Conservation (phyloP, 92 coral and sea anemone genomes). For the Galaxea fascicularis region DNA sequence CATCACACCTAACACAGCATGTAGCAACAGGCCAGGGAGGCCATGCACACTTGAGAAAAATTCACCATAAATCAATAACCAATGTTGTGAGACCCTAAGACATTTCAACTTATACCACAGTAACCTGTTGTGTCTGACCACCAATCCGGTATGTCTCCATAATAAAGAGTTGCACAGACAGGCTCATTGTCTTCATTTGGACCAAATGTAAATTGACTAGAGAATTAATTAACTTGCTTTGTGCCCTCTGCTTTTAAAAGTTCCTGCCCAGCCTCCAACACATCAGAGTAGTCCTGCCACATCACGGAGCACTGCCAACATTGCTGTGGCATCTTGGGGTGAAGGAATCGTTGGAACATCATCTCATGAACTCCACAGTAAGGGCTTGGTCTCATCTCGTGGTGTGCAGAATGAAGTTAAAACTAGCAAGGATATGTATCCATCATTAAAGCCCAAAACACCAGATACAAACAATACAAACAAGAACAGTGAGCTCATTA, state of each 20-base stretch:
- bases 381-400: constrained; percentile 76
- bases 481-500: constrained; percentile 41
- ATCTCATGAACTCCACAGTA: constrained; percentile 67
- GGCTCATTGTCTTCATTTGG: no score
- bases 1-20: no score
- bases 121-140: no score
- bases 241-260: background rate
- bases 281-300: constrained; percentile 14
- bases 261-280: constrained; percentile 17
- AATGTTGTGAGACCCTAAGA: no score
- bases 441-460: constrained; percentile 46
- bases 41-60: no score
- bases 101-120: no score
- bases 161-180: no score
- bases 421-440: constrained; percentile 75
- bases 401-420: constrained; percentile 74
- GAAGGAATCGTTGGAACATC: constrained; percentile 86
- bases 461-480: constrained; percentile 51
- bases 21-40: no score
- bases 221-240: no score
- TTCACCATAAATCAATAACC: no score
- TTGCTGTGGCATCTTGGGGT: constrained; percentile 89
- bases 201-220: no score
- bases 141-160: no score
- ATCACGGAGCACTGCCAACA: constrained; percentile 56